phyloP scores from a whole-genome alignment of 2,113 vertebrate genomes.

The Catharus minimus region DNA sequence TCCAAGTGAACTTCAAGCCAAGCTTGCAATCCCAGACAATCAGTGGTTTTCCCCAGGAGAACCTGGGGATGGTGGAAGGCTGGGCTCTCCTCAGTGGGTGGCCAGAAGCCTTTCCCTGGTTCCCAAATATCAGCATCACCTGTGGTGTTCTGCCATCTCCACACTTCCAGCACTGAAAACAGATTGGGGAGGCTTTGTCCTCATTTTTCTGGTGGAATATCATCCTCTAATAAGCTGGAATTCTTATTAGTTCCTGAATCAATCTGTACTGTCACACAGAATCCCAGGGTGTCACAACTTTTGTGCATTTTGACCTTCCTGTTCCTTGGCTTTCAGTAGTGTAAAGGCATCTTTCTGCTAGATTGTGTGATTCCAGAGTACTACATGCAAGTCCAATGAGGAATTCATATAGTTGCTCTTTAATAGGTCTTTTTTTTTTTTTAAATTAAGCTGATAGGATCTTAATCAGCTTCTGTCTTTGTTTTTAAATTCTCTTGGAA shows the following conservation, averaged over 20 bases:
- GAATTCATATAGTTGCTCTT: not conserved
- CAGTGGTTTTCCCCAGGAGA: not conserved
- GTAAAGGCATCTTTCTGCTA: not conserved
- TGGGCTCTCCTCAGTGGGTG: not conserved
- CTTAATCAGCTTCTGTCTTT: not conserved
- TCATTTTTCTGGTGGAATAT: not conserved
- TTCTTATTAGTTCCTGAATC: not conserved
- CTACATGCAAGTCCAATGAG: not conserved
- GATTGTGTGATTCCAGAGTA: not conserved
- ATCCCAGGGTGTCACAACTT: not conserved
- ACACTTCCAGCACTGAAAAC: not conserved
- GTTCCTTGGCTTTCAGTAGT: not conserved
- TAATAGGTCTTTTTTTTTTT: not conserved
- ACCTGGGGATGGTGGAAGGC: accelerated
- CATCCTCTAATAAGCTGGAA: not conserved
- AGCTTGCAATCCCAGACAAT: not conserved
- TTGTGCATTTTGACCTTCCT: not conserved
- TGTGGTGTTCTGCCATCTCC: not conserved
- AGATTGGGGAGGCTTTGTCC: accelerated
- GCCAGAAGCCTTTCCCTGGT: not conserved
- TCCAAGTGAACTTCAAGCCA: not conserved
- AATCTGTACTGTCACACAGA: not conserved
- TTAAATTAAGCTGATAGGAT: not conserved
- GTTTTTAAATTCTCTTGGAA: not conserved
- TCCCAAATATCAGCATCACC: not conserved